These are phyloP conservation scores for Cryptophagus acutangulus DNA, from an alignment of 2,888 invertebrate species.

Conservation along the genomic window DNA sequence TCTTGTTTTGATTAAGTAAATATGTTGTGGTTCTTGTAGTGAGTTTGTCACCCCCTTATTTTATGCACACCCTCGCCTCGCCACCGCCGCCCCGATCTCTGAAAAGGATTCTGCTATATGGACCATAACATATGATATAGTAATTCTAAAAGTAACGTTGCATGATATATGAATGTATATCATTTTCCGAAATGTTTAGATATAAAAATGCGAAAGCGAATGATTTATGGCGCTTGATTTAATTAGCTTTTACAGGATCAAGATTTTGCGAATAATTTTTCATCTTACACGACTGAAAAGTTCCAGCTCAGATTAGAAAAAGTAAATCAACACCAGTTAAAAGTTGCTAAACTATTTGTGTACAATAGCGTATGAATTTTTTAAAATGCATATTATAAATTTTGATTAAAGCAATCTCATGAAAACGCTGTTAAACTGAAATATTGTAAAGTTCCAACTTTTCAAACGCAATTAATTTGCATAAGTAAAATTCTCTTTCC, in stretches of 20 bases:
- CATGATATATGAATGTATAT: slow-evolving; percentile 9
- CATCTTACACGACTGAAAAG: too few species aligned
- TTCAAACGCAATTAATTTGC: slow-evolving; percentile 23
- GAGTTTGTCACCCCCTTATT: slow-evolving; percentile 2
- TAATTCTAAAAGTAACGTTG: background rate
- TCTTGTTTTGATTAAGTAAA: slow-evolving; percentile 33
- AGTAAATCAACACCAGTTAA: too few species aligned
- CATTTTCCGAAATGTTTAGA: too few species aligned
- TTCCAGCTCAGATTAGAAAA: too few species aligned
- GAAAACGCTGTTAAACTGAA: slow-evolving; percentile 17
- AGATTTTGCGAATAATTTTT: too few species aligned
- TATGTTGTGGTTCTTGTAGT: slow-evolving; percentile 25
- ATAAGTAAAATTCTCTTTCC: slow-evolving; percentile 19
- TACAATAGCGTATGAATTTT: too few species aligned
- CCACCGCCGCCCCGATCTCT: background rate
- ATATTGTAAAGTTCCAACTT: slow-evolving; percentile 22
- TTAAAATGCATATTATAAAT: slow-evolving; percentile 9
- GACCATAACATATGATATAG: slow-evolving; percentile 6
- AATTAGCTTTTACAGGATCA: too few species aligned
- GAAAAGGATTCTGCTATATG: slow-evolving; percentile 2
- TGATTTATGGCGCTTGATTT: too few species aligned
- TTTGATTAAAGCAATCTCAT: slow-evolving; percentile 11
- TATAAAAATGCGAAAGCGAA: too few species aligned
- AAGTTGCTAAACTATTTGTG: too few species aligned
- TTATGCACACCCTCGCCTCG: too few species aligned